Conservation (phyloP, 2,888 invertebrate species). For the Tenthredo scrophulariae region DNA sequence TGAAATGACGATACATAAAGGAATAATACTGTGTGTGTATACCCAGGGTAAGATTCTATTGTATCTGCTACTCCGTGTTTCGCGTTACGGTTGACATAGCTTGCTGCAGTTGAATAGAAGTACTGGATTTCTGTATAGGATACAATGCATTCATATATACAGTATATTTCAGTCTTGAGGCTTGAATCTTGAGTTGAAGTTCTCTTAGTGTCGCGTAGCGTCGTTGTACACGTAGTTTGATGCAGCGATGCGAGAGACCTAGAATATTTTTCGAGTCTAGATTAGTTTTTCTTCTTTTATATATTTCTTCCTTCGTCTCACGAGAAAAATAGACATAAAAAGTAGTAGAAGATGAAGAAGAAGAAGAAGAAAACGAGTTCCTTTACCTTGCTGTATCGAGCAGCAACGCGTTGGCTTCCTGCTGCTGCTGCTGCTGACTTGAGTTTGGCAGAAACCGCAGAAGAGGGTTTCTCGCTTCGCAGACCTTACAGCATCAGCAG, state of each 20-base stretch:
- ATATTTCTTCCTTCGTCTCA: background rate
- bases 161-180: background rate
- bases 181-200: constrained; percentile 9
- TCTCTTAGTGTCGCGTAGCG: background rate
- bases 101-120: constrained; percentile 20
- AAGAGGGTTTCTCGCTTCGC: background rate
- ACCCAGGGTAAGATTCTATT: background rate
- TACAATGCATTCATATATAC: constrained; percentile 5
- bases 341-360: too few relatives aligned
- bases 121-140: background rate
- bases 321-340: background rate
- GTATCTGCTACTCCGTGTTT: constrained; percentile 18
- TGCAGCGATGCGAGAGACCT: background rate
- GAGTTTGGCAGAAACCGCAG: background rate
- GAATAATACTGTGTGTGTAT: background rate
- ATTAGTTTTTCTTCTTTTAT: constrained; percentile 4
- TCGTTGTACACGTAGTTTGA: background rate
- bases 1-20: background rate
- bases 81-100: constrained; percentile 37
- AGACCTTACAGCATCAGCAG: background rate
- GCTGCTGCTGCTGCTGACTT: background rate
- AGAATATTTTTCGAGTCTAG: background rate
- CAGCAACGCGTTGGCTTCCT: background rate
- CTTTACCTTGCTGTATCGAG: background rate
- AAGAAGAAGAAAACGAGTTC: background rate